Evolutionary conservation across 2,888 invertebrate genomes (phyloP), one percentile per base, ranked within the genome.

Genomic region (Luperina nickerlii): DNA sequence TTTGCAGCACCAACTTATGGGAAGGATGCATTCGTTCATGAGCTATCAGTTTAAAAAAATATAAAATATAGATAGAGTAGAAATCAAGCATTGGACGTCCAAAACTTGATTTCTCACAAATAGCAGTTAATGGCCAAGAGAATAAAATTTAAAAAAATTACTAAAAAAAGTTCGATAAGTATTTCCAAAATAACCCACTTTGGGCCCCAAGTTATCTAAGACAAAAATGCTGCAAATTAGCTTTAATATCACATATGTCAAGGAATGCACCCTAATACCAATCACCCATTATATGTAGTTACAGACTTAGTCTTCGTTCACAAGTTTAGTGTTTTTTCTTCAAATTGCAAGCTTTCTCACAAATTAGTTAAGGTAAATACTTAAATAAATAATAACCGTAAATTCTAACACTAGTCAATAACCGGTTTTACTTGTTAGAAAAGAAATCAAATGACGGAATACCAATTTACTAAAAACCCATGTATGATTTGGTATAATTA

Each of bases 391-490:
- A 24, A 51, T 27, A 15, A 78, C 54, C 8, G n/a, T 45, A 38
- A 45, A 79, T n/a, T 63, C 18, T 20, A 63, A 65, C 11, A 32
- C 45, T 18, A 78, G 32, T 18, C 20, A 54, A 69, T 45, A 78
- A 78, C 63, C 32, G 8, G 54, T 78, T 57, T 8, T 48, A 45
- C 63, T n/a, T 45, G 54, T 57, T 63, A 57, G 8, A 63, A 42
- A 68, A 54, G 4, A 57, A 38, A 57, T 60, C 7, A 76, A 54
- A 57, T 70, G n/a, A 48, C 38, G 57, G 27, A 65, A 48, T 54
- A 63, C 8, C 69, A 70, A 70, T 78, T 78, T 54, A 15, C 1
- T 48, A 63, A 65, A 62, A 54, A 54, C 62, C 62, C 68, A 45
- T 57, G 45, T 20, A 65, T 48, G 48, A 78, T 79, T 78, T 32